Evolutionary conservation across 2,797 vertebrate species (phyloP), one percentile per base, ranked within the genome.

Genomic region (Dryobates pubescens): DNA sequence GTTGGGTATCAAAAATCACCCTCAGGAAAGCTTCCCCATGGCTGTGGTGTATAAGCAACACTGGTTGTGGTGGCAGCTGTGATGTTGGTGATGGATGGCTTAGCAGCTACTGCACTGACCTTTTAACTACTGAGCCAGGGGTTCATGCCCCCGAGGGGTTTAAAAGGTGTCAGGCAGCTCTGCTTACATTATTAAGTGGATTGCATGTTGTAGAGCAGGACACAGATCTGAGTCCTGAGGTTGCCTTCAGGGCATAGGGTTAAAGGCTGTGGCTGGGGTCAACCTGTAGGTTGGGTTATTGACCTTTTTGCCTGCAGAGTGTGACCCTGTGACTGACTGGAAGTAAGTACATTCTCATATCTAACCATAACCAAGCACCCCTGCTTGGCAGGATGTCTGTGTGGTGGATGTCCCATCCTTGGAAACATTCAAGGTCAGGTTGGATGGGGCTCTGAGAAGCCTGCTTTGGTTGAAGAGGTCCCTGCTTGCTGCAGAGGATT

Each of bases 11-110:
- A 58, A 68, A 41, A 51, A 1, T 27, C 78, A 34, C 26, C 1
- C 0, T 18, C 0, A 1, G 24, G 9, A 41, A 56, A 62, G 17
- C 10, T 77, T 85, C 32, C 41, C 53, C 12, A 2, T 0, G 1
- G 77, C 59, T 53, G 43, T 43, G 80, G 47, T 30, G 26, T 47
- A 14, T 1, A 41, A 63, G 62, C 34, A 4, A 64, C 0, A 2
- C 51, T 27, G 49, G 17, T 8, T 38, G 69, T 32, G 80, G 57
- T 81, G 84, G 74, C 91, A 82, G 89, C 91, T 77, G 87, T 27
- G 82, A 32, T 18, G 4, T 1, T 32, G 45, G 58, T 86, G 92
- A 89, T 65, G 84, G 78, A 82, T 2, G 41, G 30, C 43, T 43
- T 65, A 43, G 17, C 32, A 77, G 82, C 5, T 6, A 36, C 64